A percentile compares a stretch with the other conserved stretches of the same genome.
These are phyloP conservation scores for Zonitis immaculata DNA, from an alignment of 2,888 invertebrate species.

Conservation along the genomic window DNA sequence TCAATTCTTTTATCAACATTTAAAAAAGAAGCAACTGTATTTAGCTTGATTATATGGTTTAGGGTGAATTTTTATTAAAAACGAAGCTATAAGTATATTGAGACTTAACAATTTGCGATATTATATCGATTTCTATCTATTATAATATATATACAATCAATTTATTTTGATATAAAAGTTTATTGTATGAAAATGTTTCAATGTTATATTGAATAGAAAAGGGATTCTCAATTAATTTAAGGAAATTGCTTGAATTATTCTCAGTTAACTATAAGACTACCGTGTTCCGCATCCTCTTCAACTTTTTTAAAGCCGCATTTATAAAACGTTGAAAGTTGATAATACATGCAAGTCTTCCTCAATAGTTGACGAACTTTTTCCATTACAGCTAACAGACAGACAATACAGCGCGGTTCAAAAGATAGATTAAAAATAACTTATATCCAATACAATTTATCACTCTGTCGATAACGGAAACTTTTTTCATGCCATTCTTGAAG, in stretches of 20 bases:
- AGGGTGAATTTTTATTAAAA: conserved; percentile 21
- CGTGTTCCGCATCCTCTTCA: conserved; percentile 26
- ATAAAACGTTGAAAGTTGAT: conserved; percentile 36
- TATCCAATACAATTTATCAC: conserved; percentile 36
- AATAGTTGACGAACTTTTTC: conserved; percentile 43
- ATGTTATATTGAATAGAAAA: conserved; percentile 4
- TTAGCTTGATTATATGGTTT: conserved; percentile 25
- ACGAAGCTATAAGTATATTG: conserved; percentile 18
- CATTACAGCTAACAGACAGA: conserved; percentile 42
- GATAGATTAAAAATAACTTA: conserved; percentile 38
- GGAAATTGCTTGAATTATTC: conserved; percentile 8
- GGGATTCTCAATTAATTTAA: conserved; percentile 2
- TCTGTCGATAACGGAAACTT: conserved; percentile 25
- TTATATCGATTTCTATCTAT: not conserved
- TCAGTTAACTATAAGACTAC: conserved; percentile 14
- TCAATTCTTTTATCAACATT: conserved; percentile 27
- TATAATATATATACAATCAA: not conserved
- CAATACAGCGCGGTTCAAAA: conserved; percentile 37
- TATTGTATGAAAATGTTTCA: conserved; percentile 1
- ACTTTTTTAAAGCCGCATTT: conserved; percentile 26
- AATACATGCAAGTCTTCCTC: conserved; percentile 40
- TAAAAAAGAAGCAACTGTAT: conserved; percentile 25
- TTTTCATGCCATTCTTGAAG: conserved; percentile 1
- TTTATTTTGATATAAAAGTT: not conserved
- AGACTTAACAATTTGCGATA: conserved; percentile 10